Base-by-base conservation (phyloP, 1,140 invertebrate genomes). In the Pararge aegeria region DNA sequence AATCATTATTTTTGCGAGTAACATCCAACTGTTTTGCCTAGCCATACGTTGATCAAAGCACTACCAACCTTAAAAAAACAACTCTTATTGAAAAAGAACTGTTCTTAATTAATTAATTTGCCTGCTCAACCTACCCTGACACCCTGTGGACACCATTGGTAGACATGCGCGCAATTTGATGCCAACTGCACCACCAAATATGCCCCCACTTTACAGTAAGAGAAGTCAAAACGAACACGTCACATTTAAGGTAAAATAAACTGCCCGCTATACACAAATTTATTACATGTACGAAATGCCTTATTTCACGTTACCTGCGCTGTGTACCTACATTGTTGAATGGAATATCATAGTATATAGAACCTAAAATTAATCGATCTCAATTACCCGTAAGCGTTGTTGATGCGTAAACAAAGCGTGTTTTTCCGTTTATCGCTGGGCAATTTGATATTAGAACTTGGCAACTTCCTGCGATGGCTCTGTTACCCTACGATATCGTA, bases 271-370 rank as follows among this genome's bases (percentile, higher is more conserved):
- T 73, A 61, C 60, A 46, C 42, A 46, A 46, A 46, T 46, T 18
- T 46, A 46, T 46, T 46, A 46, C 42, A 68, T 61, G 73, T 78
- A 80, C 77, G 69, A 80, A 76, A 82, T 83, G 86, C 82, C 83
- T 89, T 89, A 86, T 80, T 80, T 86, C 76, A 73, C 83, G 82
- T 84, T 89, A 89, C 82, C 78, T 84, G 85, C 75, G 74, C 73
- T 70, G 66, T 70, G 83, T 88, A 85, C 83, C 80, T 87, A 81
- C 80, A 76, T 85, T 86, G 78, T 85, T 83, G 78, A 84, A 68
- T 75, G 71, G 70, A 73, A 81, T 80, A 77, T 75, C 71, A 83
- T 86, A 87, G 75, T 82, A 75, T 80, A 84, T 87, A 84, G 70
- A 85, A 73, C 64, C 65, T 83, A 83, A 87, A 87, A 78, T 80